A percentile compares a stretch with the other conserved stretches of the same genome.
Evolutionary conservation across 92 coral and sea anemone genomes (phyloP).

Genomic region (Plumapathes pennacea): DNA sequence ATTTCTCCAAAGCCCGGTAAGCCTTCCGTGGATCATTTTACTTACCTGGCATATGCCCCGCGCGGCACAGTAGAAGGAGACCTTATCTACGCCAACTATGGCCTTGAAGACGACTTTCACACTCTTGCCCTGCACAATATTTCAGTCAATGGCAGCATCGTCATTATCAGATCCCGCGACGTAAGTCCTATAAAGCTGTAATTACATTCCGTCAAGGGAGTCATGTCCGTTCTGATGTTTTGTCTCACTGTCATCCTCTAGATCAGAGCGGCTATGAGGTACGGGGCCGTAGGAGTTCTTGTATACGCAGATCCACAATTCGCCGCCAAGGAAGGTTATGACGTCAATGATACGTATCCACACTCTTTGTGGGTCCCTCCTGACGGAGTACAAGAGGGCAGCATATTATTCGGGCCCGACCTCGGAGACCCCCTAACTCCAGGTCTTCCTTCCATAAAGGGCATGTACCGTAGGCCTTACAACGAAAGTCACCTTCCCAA

Average conservation of each 20-base stretch:
- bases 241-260: slow-evolving; percentile 2
- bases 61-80: slow-evolving; percentile 77
- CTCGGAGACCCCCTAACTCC: slow-evolving; percentile 90
- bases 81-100: slow-evolving; percentile 83
- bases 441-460: slow-evolving; percentile 74
- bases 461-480: slow-evolving; percentile 65
- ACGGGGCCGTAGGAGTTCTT: slow-evolving; percentile 81
- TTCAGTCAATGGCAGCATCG: slow-evolving; percentile 70
- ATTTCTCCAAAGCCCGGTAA: slow-evolving; percentile 45
- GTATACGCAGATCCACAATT: slow-evolving; percentile 66
- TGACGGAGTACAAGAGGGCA: slow-evolving; percentile 66
- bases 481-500: slow-evolving; percentile 59
- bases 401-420: slow-evolving; percentile 38
- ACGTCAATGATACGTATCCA: slow-evolving; percentile 57
- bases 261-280: slow-evolving; percentile 65
- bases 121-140: slow-evolving; percentile 51
- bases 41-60: slow-evolving; percentile 84
- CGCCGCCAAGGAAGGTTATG: slow-evolving; percentile 54
- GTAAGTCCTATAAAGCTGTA: slow-evolving; percentile 35
- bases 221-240: not conserved
- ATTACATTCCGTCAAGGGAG: not conserved
- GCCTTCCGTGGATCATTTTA: slow-evolving; percentile 50
- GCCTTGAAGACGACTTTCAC: slow-evolving; percentile 60
- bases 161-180: slow-evolving; percentile 59
- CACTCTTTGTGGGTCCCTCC: slow-evolving; percentile 74